Evolutionary conservation across 2,888 invertebrate genomes (phyloP).

Genomic region (Scaptomyza flava): DNA sequence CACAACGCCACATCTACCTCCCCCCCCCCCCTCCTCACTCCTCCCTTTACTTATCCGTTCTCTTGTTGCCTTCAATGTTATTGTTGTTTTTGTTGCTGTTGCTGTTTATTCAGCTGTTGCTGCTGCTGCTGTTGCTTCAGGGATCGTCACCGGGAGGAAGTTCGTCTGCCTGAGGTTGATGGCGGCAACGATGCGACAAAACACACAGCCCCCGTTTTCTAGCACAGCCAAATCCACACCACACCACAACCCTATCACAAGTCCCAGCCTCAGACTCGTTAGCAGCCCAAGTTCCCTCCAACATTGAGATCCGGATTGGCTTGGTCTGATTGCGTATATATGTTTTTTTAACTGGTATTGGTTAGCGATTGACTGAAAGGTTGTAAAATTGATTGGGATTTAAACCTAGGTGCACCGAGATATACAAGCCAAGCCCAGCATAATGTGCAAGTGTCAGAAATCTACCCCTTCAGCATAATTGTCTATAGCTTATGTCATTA

Average conservation of each 20-base stretch:
- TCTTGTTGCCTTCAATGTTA: conserved; percentile 21
- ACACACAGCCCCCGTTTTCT: background rate
- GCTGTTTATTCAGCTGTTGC: conserved; percentile 65
- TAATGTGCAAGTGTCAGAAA: conserved; percentile 21
- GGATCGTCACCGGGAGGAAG: conserved; percentile 23
- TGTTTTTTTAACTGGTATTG: conserved; percentile 55
- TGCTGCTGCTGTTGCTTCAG: conserved; percentile 44
- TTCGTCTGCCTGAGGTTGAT: conserved; percentile 31
- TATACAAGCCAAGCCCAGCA: conserved; percentile 52
- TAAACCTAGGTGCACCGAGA: conserved; percentile 45
- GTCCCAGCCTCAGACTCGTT: conserved; percentile 1
- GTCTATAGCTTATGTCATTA: conserved; percentile 1
- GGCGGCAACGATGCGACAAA: conserved; percentile 61
- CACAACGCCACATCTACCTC: background rate
- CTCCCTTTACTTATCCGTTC: background rate
- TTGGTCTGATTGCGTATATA: conserved; percentile 63
- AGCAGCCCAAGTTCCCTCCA: conserved; percentile 9
- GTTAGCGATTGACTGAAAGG: conserved; percentile 68
- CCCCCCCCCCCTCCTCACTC: background rate
- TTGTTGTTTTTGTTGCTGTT: conserved; percentile 31
- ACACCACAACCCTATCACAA: background rate
- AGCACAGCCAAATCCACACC: background rate
- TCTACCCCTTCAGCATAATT: conserved; percentile 32
- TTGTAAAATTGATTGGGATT: conserved; percentile 65
- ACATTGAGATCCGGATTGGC: conserved; percentile 58